Base-by-base conservation (phyloP, 2,113 vertebrate genomes). In the Tupaia tana region DNA sequence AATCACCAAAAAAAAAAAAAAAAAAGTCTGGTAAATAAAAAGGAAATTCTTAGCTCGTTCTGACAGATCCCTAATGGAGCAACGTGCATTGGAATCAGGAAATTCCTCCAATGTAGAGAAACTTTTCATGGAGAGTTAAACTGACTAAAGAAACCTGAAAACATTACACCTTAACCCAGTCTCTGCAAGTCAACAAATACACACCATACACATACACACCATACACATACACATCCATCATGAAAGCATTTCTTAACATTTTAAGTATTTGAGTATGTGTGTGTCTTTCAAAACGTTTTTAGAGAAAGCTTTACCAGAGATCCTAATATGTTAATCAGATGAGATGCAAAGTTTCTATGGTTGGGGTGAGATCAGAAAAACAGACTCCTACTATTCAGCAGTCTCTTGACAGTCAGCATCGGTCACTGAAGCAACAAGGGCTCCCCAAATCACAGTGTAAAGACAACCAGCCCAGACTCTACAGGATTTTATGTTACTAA, bases 1-100 rank as follows among this genome's bases (percentile, higher is more conserved):
- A 93, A 59, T 94, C 24, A 69, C 58, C 59, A 52, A 75, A 94
- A 98, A 94, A 0, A 43, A 56, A 75, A 94, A 98, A 94, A 0
- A 43, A 43, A 43, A 43, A 43, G 43, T 52, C 94, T 82, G 96
- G 58, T 83, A 96, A 97, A 67, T 80, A 82, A 29, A 24, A 95
- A 95, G 25, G 79, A 94, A 97, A 93, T 56, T 91, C 71, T 79
- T 86, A 19, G 88, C 93, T 95, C 1, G 75, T 95, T 88, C 89
- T 54, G 85, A 94, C 27, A 94, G 87, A 90, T 71, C 31, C 79
- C 24, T 88, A 77, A 80, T 83, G 85, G 66, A 59, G 56, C 15
- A 93, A 89, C 16, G 11, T 34, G 13, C 27, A 34, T 63, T 71
- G 54, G 88, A 93, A 81, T 25, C 18, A 97, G 34, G 24, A 82